Conservation (phyloP, 2,113 vertebrate genomes). For the Smithornis capensis region DNA sequence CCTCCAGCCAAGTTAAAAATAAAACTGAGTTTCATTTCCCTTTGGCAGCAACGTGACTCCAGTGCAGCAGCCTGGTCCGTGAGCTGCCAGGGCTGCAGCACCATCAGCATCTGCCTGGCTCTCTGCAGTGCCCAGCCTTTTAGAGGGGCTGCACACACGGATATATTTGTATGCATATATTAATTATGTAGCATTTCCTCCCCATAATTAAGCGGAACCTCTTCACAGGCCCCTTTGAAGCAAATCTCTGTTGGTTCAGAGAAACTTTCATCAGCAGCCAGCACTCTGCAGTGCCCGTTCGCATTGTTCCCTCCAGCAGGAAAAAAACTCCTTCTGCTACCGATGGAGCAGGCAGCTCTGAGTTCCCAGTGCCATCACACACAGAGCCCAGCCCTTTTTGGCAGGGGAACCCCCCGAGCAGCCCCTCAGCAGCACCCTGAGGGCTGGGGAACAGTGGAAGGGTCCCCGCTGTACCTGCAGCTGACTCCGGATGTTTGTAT, state of each 20-base stretch:
- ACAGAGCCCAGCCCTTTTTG: not conserved
- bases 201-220: constrained; percentile 36
- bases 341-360: not conserved
- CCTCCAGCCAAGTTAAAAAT: constrained; percentile 9
- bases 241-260: not conserved
- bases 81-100: not conserved
- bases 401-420: not conserved
- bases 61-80: not conserved
- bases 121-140: not conserved
- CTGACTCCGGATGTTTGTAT: accelerated
- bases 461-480: not conserved
- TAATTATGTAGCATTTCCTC: constrained; percentile 2
- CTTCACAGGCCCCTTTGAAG: constrained; percentile 51
- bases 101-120: not conserved
- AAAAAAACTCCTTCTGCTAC: constrained; percentile 38
- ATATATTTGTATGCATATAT: not conserved
- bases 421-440: not conserved
- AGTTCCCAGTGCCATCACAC: not conserved
- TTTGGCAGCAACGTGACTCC: not conserved
- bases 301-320: constrained; percentile 2
- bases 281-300: not conserved
- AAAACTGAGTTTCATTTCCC: not conserved
- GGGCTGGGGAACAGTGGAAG: not conserved
- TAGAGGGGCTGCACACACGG: not conserved
- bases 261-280: constrained; percentile 23